Evolutionary conservation across 2,888 invertebrate genomes (phyloP).

Genomic region (Coelinius sp.): DNA sequence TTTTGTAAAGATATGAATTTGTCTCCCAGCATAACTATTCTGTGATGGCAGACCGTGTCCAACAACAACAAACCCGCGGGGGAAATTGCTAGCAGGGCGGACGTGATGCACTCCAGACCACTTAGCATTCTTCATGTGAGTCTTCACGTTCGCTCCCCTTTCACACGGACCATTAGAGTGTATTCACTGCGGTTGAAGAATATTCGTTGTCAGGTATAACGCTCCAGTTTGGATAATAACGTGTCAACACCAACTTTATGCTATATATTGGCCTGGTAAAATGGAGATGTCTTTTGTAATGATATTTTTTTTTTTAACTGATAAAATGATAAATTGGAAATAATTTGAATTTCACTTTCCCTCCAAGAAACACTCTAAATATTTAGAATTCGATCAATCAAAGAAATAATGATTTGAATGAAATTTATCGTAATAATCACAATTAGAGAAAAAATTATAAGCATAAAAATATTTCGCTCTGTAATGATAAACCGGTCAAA

Average conservation of each 20-base stretch:
- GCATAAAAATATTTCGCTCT: no score
- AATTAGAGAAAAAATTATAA: no score
- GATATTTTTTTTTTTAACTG: no score
- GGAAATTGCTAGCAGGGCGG: slow-evolving; percentile 18
- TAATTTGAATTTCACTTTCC: no score
- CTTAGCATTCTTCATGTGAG: slow-evolving; percentile 25
- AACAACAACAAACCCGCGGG: slow-evolving; percentile 6
- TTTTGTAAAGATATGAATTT: background rate
- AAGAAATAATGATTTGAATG: no score
- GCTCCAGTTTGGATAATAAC: slow-evolving; percentile 20
- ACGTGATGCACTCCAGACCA: slow-evolving; percentile 25
- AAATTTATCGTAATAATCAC: no score
- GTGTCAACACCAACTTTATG: slow-evolving; percentile 13
- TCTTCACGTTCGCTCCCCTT: slow-evolving; percentile 18
- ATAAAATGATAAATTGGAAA: no score
- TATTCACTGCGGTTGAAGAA: slow-evolving; percentile 21
- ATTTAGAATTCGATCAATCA: no score
- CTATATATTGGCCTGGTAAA: background rate
- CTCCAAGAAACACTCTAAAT: no score
- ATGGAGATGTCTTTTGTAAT: background rate
- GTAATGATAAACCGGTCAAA: no score
- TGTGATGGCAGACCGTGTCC: background rate
- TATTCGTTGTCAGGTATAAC: slow-evolving; percentile 15
- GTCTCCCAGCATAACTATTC: background rate
- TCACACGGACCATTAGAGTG: slow-evolving; percentile 10